Evolutionary conservation across 2,888 invertebrate genomes (phyloP).

Genomic region (Calameuta pallipes): DNA sequence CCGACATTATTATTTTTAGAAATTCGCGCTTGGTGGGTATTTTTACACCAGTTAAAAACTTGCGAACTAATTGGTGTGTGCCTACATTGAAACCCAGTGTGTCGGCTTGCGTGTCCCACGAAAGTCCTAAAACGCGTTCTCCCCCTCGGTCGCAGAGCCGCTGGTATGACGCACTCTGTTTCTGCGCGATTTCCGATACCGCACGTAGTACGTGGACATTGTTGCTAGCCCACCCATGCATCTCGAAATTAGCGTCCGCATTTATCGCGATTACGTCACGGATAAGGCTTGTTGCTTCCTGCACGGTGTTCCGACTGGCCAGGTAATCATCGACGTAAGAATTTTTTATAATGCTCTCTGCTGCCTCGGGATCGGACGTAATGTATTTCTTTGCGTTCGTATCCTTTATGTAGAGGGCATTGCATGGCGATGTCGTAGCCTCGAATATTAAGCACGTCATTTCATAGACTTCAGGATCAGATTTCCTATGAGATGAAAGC

Average conservation of each 20-base stretch:
- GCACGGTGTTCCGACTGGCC: constrained; percentile 25
- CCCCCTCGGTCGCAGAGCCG: not conserved
- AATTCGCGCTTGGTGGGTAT: constrained; percentile 36
- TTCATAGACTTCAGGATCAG: no score
- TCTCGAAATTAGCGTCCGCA: constrained; percentile 11
- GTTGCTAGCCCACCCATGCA: constrained; percentile 14
- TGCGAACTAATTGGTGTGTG: constrained; percentile 20
- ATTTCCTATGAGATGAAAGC: no score
- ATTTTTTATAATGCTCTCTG: constrained; percentile 35
- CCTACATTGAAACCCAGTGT: constrained; percentile 27
- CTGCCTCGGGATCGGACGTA: constrained; percentile 32
- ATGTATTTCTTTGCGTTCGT: constrained; percentile 35
- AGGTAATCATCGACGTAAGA: constrained; percentile 45
- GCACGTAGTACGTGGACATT: not conserved
- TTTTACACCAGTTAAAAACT: constrained; percentile 19
- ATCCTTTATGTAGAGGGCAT: constrained; percentile 39
- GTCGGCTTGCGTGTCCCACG: constrained; percentile 28
- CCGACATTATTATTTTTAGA: constrained; percentile 32
- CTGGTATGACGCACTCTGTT: no score
- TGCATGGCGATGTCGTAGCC: constrained; percentile 17
- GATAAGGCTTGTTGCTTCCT: constrained; percentile 23
- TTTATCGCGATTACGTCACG: constrained; percentile 10
- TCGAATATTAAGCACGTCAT: constrained; percentile 17
- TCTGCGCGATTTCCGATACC: no score
- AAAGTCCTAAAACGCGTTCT: constrained; percentile 34